A percentile compares a stretch with the other conserved stretches of the same genome.
These are phyloP conservation scores for Gymnosoma rotundatum DNA, from an alignment of 2,888 invertebrate genomes.

Conservation along the genomic window DNA sequence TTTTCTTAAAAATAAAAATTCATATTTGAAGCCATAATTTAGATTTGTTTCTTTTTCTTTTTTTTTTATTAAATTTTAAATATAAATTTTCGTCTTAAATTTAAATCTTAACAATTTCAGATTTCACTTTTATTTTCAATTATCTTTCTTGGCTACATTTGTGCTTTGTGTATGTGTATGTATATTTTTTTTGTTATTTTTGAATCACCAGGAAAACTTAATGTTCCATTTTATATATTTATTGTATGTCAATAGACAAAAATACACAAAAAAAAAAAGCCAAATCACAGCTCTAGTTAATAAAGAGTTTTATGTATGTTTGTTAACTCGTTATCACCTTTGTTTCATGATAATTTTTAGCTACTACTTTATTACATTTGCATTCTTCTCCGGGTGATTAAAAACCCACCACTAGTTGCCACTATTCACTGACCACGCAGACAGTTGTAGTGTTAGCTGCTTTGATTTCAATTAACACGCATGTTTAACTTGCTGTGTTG, in stretches of 20 bases:
- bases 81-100: constrained; percentile 26
- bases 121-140: constrained; percentile 70
- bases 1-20: neutral
- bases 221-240: constrained; percentile 24
- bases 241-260: constrained; percentile 19
- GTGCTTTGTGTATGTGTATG: neutral
- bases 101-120: constrained; percentile 61
- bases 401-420: constrained; percentile 58
- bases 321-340: constrained; percentile 71
- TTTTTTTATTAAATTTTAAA: neutral
- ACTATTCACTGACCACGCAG: constrained; percentile 68
- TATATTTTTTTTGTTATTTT: neutral
- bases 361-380: constrained; percentile 66
- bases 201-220: constrained; percentile 53
- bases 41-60: neutral
- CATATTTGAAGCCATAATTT: constrained; percentile 2
- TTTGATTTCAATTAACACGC: constrained; percentile 78
- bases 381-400: constrained; percentile 57
- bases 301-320: constrained; percentile 63
- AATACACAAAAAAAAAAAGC: neutral
- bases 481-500: constrained; percentile 76
- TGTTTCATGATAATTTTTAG: constrained; percentile 65
- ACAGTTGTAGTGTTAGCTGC: constrained; percentile 66
- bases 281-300: constrained; percentile 29
- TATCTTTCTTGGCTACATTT: constrained; percentile 12